phyloP scores from a whole-genome alignment of 2,113 vertebrate species.

The Nyctibius bracteatus region DNA sequence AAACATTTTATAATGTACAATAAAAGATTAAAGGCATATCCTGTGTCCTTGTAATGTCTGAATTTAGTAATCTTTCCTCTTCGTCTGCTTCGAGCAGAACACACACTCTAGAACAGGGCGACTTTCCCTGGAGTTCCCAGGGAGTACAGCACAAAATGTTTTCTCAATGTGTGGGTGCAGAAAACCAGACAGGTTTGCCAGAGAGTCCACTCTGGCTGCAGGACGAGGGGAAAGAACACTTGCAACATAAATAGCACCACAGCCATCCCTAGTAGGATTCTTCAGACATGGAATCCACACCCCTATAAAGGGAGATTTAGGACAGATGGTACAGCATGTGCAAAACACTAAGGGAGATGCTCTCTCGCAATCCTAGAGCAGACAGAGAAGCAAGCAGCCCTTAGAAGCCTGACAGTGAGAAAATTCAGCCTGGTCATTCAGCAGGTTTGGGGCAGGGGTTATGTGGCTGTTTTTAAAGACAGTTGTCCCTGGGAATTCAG shows the following conservation, averaged over 20 bases:
- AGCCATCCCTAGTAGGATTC: not conserved
- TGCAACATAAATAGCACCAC: not conserved
- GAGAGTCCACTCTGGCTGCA: not conserved
- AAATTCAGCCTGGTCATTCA: conserved; percentile 14
- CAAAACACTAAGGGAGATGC: conserved; percentile 64
- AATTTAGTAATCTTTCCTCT: not conserved
- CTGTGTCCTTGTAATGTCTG: not conserved
- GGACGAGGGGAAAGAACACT: not conserved
- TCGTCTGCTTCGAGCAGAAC: not conserved
- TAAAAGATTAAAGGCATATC: conserved; percentile 71
- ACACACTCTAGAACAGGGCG: not conserved
- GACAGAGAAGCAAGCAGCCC: not conserved
- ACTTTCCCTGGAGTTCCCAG: not conserved
- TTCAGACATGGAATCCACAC: conserved; percentile 32
- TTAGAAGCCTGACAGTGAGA: conserved; percentile 14
- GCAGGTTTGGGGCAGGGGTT: not conserved
- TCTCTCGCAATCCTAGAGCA: conserved; percentile 46
- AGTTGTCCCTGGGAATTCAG: not conserved
- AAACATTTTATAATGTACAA: conserved; percentile 80
- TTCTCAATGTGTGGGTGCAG: not conserved
- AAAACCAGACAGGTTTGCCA: not conserved
- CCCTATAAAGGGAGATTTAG: conserved; percentile 56
- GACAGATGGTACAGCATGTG: conserved; percentile 72
- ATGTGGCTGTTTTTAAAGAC: not conserved
- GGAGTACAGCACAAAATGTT: not conserved